Base-by-base conservation (phyloP, 2,888 invertebrate genomes). In the Chrysotoxum bicinctum region DNA sequence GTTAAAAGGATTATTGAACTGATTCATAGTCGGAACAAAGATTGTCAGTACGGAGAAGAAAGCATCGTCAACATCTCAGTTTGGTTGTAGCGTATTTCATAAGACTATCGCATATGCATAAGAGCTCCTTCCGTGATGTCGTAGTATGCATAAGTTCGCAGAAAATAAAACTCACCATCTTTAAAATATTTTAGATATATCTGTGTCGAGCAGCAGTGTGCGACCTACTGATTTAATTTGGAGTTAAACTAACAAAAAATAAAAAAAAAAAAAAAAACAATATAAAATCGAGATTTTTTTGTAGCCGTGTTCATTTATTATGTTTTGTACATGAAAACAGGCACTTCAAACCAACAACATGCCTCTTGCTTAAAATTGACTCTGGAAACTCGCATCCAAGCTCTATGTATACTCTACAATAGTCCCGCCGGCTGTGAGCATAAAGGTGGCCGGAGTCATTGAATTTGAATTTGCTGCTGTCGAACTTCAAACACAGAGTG, bases 401-500 rank as follows among this genome's bases (percentile, higher is more conserved):
- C 43, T 26, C 19, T 21, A 21, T 14, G 23, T 4, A 26, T 14
- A 30, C 10, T 54, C 30, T 3, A 54, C 16, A 23, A 21, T 50
- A 23, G 12, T 50, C 21, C 48, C 8, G 50, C 26, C 30, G 30
- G 64, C 43, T 62, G 40, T 45, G 23, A 19, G 43, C 37, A 30
- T 43, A 62, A 43, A 62, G 45, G 45, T 64, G 64, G 26, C 35
- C 14, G 48, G 37, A 50, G 35, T 69, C 85, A 72, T 85, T 81
- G 81, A 81, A 85, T 81, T 84, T 81, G 76, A 77, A 85, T 85
- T 81, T 85, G 74, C 81, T 77, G 48, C 72, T 76, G 54, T 81
- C 56, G 73, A 81, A 81, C 72, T 62, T 50, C 81, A 76, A 76
- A 81, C 43, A 52, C 30, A 30, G 16, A 32, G 16, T 54, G 26